Percentiles rank a stretch among this genome's conserved stretches.
Evolutionary conservation across 2,888 invertebrate species (phyloP).

Genomic region (Boloria selene): DNA sequence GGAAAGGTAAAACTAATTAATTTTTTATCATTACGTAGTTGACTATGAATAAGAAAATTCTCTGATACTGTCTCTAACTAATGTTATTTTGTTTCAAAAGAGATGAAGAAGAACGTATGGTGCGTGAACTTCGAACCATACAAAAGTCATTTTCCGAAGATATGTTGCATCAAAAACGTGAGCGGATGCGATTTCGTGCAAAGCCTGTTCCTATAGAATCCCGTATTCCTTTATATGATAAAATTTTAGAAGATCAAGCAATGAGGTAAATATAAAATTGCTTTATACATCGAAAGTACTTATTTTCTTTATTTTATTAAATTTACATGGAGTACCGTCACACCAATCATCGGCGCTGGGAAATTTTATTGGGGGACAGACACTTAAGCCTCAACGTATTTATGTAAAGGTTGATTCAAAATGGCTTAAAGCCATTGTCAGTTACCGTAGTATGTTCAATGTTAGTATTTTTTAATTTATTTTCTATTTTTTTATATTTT

Average conservation of each 20-base stretch:
- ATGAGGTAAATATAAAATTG: constrained; percentile 79
- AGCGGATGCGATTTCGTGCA: constrained; percentile 81
- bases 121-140: constrained; percentile 73
- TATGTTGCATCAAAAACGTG: constrained; percentile 73
- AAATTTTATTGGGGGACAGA: too few relatives aligned
- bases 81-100: constrained; percentile 59
- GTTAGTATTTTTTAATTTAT: too few relatives aligned
- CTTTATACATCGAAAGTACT: background rate
- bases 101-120: constrained; percentile 84
- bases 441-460: too few relatives aligned
- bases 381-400: too few relatives aligned
- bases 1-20: constrained; percentile 75
- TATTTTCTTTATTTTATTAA: background rate
- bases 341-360: too few relatives aligned
- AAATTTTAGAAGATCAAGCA: constrained; percentile 87
- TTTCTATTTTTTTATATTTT: too few relatives aligned
- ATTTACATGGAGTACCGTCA: too few relatives aligned
- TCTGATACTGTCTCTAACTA: constrained; percentile 24
- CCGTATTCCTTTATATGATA: constrained; percentile 86
- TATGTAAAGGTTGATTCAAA: too few relatives aligned
- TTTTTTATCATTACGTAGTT: background rate
- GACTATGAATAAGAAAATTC: background rate
- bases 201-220: constrained; percentile 87
- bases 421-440: too few relatives aligned
- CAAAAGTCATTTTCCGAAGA: constrained; percentile 75